Evolutionary conservation across 2,113 vertebrate genomes (phyloP).

Genomic region (Athene cunicularia): DNA sequence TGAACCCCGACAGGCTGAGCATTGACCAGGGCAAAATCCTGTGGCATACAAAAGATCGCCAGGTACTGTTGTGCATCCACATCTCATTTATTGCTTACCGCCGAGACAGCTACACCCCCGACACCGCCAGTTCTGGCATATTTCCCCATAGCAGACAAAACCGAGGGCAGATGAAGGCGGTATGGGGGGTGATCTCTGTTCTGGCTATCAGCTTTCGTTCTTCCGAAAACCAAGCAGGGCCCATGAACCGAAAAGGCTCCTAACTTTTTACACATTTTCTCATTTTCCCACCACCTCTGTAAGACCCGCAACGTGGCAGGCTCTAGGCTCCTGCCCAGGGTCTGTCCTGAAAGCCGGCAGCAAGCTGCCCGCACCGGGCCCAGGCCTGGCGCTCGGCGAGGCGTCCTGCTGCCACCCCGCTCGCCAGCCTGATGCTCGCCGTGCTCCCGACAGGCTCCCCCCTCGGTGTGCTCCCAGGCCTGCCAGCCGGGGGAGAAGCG

Average conservation of each 20-base stretch:
- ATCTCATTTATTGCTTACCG: neutral
- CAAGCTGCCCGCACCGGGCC: neutral
- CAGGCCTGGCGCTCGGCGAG: fast-evolving
- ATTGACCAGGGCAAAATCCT: constrained; percentile 68
- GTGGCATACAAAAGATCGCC: constrained; percentile 70
- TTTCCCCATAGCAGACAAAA: neutral
- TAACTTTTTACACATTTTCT: neutral
- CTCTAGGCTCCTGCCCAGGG: neutral
- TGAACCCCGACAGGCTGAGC: constrained; percentile 57
- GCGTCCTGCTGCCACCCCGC: neutral
- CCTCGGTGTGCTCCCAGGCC: constrained; percentile 49
- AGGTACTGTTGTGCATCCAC: constrained; percentile 19
- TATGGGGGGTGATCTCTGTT: fast-evolving
- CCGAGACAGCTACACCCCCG: too few species aligned
- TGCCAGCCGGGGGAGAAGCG: constrained; percentile 44
- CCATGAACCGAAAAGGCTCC: fast-evolving
- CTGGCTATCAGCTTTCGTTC: neutral
- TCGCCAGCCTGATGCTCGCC: neutral
- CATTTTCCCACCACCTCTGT: neutral
- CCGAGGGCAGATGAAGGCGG: fast-evolving
- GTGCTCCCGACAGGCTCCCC: constrained; percentile 44
- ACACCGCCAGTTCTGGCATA: fast-evolving
- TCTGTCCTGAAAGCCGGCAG: neutral
- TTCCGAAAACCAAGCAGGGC: neutral
- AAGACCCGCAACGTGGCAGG: fast-evolving